Evolutionary conservation across 1,140 invertebrate genomes (phyloP).

Genomic region (Branchinecta lynchi): DNA sequence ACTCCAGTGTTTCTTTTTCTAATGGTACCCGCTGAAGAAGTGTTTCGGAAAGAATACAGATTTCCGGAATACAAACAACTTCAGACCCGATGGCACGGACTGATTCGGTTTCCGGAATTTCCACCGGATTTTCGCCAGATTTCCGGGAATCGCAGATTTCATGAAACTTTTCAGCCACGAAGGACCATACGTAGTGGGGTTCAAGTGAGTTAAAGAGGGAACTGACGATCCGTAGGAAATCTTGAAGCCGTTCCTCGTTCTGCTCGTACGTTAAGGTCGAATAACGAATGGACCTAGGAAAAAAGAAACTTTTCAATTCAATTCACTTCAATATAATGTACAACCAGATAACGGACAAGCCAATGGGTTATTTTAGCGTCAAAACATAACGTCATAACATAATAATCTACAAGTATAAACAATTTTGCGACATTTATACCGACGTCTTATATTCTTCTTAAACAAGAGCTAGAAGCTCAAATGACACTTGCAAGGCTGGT

Average conservation of each 20-base stretch:
- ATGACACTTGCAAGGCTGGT: too few relatives aligned
- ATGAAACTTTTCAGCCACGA: constrained; percentile 52
- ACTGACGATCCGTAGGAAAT: constrained; percentile 50
- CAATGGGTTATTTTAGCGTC: too few relatives aligned
- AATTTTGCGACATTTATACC: too few relatives aligned
- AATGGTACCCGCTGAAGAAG: neutral
- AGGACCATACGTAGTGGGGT: constrained; percentile 71
- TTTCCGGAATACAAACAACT: constrained; percentile 28
- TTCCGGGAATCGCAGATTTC: constrained; percentile 38
- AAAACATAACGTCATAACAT: too few relatives aligned
- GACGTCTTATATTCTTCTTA: too few relatives aligned
- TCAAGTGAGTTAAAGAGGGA: constrained; percentile 69
- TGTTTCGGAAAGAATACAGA: constrained; percentile 29
- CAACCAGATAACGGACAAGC: too few relatives aligned
- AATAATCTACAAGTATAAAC: too few relatives aligned
- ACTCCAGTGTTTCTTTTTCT: neutral
- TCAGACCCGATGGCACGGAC: too few relatives aligned
- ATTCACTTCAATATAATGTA: too few relatives aligned
- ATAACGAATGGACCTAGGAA: constrained; percentile 37
- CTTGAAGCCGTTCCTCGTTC: neutral
- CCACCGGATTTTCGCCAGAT: too few relatives aligned
- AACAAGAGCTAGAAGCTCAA: too few relatives aligned
- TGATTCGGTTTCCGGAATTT: too few relatives aligned
- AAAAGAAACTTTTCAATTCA: neutral
- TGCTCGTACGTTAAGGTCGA: constrained; percentile 22